Percentiles rank a stretch among this genome's conserved stretches.
Evolutionary conservation across 2,113 vertebrate genomes (phyloP).

Genomic region (Dendrocopos noguchii): DNA sequence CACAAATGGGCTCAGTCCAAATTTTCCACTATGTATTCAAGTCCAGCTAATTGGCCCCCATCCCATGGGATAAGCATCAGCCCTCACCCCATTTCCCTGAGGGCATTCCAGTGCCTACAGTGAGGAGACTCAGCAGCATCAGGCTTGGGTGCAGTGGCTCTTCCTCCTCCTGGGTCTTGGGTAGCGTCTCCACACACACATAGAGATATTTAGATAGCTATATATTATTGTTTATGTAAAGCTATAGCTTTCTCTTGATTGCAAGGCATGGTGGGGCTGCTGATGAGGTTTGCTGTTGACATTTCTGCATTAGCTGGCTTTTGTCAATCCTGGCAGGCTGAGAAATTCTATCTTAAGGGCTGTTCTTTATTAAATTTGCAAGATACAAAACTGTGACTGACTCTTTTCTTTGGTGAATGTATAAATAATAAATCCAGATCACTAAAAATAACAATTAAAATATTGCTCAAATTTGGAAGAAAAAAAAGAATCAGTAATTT

Average conservation of each 20-base stretch:
- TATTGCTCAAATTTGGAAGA: slow-evolving; percentile 69
- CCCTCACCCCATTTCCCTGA: accelerated
- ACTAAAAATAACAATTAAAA: slow-evolving; percentile 78
- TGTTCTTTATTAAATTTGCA: slow-evolving; percentile 85
- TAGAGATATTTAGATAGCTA: slow-evolving; percentile 34
- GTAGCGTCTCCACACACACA: not conserved
- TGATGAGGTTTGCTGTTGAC: slow-evolving; percentile 78
- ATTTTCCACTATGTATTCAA: not conserved
- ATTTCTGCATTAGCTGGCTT: slow-evolving; percentile 81
- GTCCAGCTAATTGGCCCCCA: not conserved
- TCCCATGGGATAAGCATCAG: not conserved
- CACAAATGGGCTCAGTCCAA: accelerated
- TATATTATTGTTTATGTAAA: slow-evolving; percentile 71
- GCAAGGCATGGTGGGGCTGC: slow-evolving; percentile 67
- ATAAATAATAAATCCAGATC: slow-evolving; percentile 73
- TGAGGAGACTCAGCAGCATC: not conserved
- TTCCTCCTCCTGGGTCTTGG: not conserved
- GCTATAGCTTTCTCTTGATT: slow-evolving; percentile 63
- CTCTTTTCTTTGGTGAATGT: slow-evolving; percentile 78
- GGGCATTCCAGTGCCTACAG: accelerated
- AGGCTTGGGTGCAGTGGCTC: accelerated
- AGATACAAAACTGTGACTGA: slow-evolving; percentile 82
- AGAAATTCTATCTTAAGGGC: slow-evolving; percentile 83
- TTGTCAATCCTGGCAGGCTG: slow-evolving; percentile 79
- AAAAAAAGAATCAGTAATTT: slow-evolving; percentile 26